Base-by-base conservation (phyloP, 2,888 invertebrate genomes). In the Brachypalpus laphriformis region DNA sequence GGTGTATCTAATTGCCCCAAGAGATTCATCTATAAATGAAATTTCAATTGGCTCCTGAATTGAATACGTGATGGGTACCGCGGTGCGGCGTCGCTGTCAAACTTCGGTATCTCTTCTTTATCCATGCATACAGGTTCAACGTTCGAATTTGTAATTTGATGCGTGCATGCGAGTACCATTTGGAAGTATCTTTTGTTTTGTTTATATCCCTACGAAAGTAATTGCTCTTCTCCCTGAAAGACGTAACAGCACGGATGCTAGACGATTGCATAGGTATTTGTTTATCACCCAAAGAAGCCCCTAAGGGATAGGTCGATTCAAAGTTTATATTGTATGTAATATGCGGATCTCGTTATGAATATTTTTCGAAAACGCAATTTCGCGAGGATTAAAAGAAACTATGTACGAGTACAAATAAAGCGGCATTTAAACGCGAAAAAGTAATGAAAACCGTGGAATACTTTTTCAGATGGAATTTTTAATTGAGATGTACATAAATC, bases 1-100 rank as follows among this genome's bases (percentile, higher is more conserved):
- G 82, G 71, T 61, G 77, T 82, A 54, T 72, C 77, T 78, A 83
- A 78, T 83, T 83, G 82, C 78, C 78, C 72, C 82, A 34, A 74
- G 82, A 77, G 76, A 82, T 68, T 72, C 78, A 68, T 72, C 68
- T 78, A 45, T 72, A 83, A 83, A 66, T 78, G 72, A 82, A 82
- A 72, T 78, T 72, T 78, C 82, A 78, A 75, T 78, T 74, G 72
- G 72, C 31, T 59, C 66, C 54, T 63, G 63, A 66, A 77, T 74
- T 78, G 66, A 74, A 74, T 83, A 82, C 78, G 82, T 83, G 78
- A 68, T 68, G 59, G 68, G 77, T 34, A 40, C 51, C 57, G 47
- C 47, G 28, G 40, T 68, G 22, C 37, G 25, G 11, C 40, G n/a
- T 42, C 47, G 9, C 5, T n/a, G 2, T 8, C 37, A 3, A 14